Conservation (phyloP, 1,140 invertebrate species). For the Leptoteleia sp. region DNA sequence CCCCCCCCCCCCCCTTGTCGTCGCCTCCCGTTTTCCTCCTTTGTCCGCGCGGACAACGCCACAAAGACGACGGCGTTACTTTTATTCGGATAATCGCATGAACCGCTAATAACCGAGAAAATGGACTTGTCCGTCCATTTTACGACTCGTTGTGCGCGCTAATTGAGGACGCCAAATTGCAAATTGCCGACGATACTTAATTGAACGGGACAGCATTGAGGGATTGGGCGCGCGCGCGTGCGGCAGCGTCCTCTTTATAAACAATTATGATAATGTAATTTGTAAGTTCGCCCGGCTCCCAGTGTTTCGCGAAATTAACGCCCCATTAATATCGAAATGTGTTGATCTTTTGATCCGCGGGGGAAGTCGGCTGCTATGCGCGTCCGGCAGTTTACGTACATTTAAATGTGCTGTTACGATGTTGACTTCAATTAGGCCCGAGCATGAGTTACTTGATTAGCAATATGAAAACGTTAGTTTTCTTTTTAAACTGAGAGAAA, state of each 20-base stretch:
- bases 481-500: neutral
- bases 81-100: slow-evolving; percentile 38
- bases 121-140: slow-evolving; percentile 60
- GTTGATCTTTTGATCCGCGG: slow-evolving; percentile 13
- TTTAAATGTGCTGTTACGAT: neutral
- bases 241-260: slow-evolving; percentile 15
- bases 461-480: too few relatives aligned
- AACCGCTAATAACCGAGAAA: slow-evolving; percentile 54
- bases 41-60: slow-evolving; percentile 27
- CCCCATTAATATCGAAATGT: slow-evolving; percentile 34
- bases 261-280: slow-evolving; percentile 57
- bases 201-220: slow-evolving; percentile 24
- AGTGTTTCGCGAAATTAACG: slow-evolving; percentile 28
- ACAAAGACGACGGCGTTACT: slow-evolving; percentile 20
- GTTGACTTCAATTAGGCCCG: neutral
- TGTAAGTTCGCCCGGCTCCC: slow-evolving; percentile 21
- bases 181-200: slow-evolving; percentile 33
- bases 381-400: neutral
- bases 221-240: slow-evolving; percentile 2
- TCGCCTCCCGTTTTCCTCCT: slow-evolving; percentile 41
- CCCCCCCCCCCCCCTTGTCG: slow-evolving; percentile 43
- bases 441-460: neutral
- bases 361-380: slow-evolving; percentile 9
- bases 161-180: slow-evolving; percentile 45
- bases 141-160: slow-evolving; percentile 41